phyloP scores from a whole-genome alignment of 1,140 invertebrate genomes.

The Spodoptera litura region DNA sequence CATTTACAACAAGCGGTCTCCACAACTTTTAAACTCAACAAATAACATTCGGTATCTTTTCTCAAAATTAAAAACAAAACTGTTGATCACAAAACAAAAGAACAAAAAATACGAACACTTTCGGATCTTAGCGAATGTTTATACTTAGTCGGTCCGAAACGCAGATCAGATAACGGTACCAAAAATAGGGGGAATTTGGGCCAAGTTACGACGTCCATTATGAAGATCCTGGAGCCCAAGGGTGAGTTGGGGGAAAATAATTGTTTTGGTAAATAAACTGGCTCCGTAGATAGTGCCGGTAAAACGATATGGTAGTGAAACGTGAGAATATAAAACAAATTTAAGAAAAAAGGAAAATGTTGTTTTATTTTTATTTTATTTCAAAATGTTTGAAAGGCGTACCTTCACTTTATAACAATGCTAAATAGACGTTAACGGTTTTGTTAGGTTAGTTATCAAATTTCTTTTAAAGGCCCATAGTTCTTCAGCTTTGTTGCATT shows the following conservation, averaged over 20 bases:
- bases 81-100: constrained; percentile 1
- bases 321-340: background rate
- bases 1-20: no score
- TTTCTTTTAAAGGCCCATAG: no score
- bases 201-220: background rate
- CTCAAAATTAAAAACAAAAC: background rate
- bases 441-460: no score
- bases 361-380: background rate
- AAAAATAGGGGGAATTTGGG: constrained; percentile 3
- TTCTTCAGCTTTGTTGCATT: no score
- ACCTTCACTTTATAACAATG: background rate
- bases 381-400: no score
- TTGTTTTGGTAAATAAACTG: constrained; percentile 26
- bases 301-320: background rate
- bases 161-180: constrained; percentile 5
- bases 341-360: background rate
- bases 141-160: background rate
- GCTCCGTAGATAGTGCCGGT: constrained; percentile 3
- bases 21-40: no score
- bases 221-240: background rate
- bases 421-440: no score
- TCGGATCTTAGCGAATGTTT: background rate
- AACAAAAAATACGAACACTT: background rate
- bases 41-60: no score
- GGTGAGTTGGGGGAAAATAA: constrained; percentile 8